These are phyloP conservation scores for Clarias macrocephalus DNA, from an alignment of 2,113 vertebrate genomes.

Conservation along the genomic window DNA sequence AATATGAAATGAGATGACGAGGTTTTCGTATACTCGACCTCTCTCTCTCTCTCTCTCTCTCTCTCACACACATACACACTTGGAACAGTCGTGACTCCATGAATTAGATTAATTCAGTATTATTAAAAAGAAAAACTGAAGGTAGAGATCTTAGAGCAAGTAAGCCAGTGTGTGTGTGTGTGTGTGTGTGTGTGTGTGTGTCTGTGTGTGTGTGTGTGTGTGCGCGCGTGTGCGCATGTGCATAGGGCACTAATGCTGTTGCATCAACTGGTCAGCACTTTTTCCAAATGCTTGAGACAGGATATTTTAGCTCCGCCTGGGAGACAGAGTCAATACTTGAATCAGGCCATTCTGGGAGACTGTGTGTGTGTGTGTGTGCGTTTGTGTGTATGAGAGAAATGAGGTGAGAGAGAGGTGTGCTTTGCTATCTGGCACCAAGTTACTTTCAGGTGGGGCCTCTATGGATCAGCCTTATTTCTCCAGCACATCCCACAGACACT, in stretches of 20 bases:
- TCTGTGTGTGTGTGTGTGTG: neutral
- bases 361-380: constrained; percentile 15
- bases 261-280: constrained; percentile 18
- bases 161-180: neutral
- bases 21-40: constrained; percentile 38
- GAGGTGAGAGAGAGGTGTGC: too few species aligned
- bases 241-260: neutral
- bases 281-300: constrained; percentile 27
- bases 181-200: neutral
- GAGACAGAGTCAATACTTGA: neutral
- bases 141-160: neutral
- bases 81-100: neutral
- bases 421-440: too few species aligned
- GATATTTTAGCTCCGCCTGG: neutral
- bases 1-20: constrained; percentile 59
- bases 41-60: too few species aligned
- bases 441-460: too few species aligned
- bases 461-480: too few species aligned
- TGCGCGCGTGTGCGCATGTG: neutral
- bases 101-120: neutral
- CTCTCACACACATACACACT: neutral
- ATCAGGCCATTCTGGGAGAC: constrained; percentile 1
- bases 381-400: neutral
- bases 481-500: too few species aligned
- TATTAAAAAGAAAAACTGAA: neutral